Evolutionary conservation across 2,888 invertebrate species (phyloP).

Genomic region (Agapostemon virescens): DNA sequence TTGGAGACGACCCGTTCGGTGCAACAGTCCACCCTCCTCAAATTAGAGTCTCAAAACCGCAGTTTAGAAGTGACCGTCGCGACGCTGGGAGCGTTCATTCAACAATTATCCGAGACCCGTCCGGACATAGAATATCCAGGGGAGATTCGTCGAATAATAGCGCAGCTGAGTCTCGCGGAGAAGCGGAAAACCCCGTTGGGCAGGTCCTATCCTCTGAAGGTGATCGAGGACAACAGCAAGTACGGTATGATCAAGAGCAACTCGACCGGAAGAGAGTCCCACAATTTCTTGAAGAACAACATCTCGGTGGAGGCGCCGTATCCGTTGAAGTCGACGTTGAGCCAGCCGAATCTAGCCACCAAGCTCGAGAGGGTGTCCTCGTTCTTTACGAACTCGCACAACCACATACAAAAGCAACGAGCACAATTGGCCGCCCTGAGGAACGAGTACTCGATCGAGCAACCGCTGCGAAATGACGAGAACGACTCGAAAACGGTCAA

Average conservation of each 20-base stretch:
- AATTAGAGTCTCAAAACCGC: conserved; percentile 88
- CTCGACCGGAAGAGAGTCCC: conserved; percentile 75
- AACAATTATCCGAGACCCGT: conserved; percentile 85
- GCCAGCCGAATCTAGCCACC: conserved; percentile 79
- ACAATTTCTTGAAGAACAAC: conserved; percentile 75
- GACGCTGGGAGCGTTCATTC: conserved; percentile 88
- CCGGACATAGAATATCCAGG: conserved; percentile 86
- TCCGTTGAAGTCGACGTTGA: conserved; percentile 78
- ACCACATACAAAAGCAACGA: conserved; percentile 82
- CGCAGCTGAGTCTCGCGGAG: conserved; percentile 83
- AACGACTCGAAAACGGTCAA: conserved; percentile 78
- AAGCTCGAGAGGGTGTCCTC: conserved; percentile 78
- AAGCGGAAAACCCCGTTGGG: conserved; percentile 77
- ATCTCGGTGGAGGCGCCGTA: conserved; percentile 76
- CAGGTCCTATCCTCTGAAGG: conserved; percentile 80
- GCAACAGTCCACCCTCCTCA: conserved; percentile 84
- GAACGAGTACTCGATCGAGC: conserved; percentile 55
- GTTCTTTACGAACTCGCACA: conserved; percentile 87
- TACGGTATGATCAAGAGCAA: conserved; percentile 77
- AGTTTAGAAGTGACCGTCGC: conserved; percentile 88
- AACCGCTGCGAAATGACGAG: conserved; percentile 70
- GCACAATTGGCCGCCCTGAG: conserved; percentile 62
- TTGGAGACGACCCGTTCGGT: conserved; percentile 85
- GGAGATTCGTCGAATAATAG: conserved; percentile 88
- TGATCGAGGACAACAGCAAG: conserved; percentile 81